A percentile compares a stretch with the other conserved stretches of the same genome.
These are phyloP conservation scores for Gonioctena quinquepunctata DNA, from an alignment of 1,140 invertebrate genomes.

Conservation along the genomic window DNA sequence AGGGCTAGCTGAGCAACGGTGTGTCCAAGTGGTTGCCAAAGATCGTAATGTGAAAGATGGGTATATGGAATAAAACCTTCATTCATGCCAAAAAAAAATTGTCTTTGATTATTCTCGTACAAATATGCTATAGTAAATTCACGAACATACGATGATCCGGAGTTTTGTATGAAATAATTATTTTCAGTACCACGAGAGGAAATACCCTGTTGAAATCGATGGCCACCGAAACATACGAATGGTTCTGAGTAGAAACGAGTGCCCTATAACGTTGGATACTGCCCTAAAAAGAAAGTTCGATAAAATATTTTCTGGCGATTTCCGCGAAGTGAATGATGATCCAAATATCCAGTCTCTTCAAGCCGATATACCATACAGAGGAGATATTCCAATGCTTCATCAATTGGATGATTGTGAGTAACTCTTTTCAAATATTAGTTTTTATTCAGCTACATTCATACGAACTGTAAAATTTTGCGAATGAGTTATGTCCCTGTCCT, in stretches of 20 bases:
- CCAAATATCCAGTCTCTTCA: slow-evolving; percentile 38
- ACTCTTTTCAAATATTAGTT: background rate
- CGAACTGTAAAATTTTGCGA: too few species aligned
- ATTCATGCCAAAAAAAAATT: too few species aligned
- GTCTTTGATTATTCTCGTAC: too few species aligned
- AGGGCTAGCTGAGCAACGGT: too few species aligned
- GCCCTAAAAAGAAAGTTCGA: slow-evolving; percentile 27
- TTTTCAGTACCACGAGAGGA: slow-evolving; percentile 58
- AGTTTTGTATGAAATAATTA: too few species aligned
- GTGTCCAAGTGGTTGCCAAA: too few species aligned
- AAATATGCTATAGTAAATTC: too few species aligned
- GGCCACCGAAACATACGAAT: slow-evolving; percentile 43
- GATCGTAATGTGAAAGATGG: too few species aligned
- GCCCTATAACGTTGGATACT: slow-evolving; percentile 37
- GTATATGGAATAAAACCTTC: too few species aligned
- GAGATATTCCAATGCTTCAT: slow-evolving; percentile 75
- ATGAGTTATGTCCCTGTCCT: too few species aligned
- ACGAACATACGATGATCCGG: too few species aligned
- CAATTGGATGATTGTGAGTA: slow-evolving; percentile 65
- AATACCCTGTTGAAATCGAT: slow-evolving; percentile 59
- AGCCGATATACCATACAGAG: slow-evolving; percentile 55
- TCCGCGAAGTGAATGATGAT: slow-evolving; percentile 35
- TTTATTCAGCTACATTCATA: too few species aligned
- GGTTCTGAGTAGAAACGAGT: slow-evolving; percentile 48
- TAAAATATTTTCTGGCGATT: slow-evolving; percentile 23